These are phyloP conservation scores for Callipepla californica DNA, from an alignment of 2,113 vertebrate genomes.

Conservation along the genomic window DNA sequence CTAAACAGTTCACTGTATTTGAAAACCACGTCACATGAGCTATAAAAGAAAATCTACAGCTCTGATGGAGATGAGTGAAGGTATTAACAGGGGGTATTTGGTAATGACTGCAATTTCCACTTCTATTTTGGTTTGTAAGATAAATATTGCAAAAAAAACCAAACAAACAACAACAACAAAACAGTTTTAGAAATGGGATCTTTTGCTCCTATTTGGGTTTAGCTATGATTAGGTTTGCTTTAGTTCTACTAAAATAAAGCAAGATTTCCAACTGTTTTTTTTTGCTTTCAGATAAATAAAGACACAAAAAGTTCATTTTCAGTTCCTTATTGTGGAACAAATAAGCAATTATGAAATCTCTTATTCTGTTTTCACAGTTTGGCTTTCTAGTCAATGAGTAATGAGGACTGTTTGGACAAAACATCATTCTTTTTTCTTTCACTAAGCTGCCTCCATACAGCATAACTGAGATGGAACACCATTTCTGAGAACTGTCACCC, in stretches of 20 bases:
- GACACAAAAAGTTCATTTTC: not conserved
- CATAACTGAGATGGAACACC: not conserved
- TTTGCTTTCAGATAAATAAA: constrained; percentile 22
- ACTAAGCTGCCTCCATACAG: not conserved
- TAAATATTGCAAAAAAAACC: not conserved
- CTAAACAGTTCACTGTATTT: not conserved
- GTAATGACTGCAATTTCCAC: not conserved
- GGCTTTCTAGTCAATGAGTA: not conserved
- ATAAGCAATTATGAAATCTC: not conserved
- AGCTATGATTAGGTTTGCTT: not conserved
- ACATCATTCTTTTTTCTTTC: not conserved
- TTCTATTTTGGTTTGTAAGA: constrained; percentile 1
- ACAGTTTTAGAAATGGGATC: not conserved
- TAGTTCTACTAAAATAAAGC: not conserved
- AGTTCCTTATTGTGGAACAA: not conserved
- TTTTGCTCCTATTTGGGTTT: not conserved
- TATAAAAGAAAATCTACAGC: not conserved
- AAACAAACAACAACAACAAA: too few relatives aligned
- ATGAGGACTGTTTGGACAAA: not conserved
- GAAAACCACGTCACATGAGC: not conserved
- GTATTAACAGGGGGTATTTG: not conserved
- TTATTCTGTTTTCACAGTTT: not conserved
- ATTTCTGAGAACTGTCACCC: not conserved
- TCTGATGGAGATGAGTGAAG: not conserved
- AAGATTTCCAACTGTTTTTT: not conserved